Base-by-base conservation (phyloP, 2,797 vertebrate genomes). In the Pseudochirops corinnae region DNA sequence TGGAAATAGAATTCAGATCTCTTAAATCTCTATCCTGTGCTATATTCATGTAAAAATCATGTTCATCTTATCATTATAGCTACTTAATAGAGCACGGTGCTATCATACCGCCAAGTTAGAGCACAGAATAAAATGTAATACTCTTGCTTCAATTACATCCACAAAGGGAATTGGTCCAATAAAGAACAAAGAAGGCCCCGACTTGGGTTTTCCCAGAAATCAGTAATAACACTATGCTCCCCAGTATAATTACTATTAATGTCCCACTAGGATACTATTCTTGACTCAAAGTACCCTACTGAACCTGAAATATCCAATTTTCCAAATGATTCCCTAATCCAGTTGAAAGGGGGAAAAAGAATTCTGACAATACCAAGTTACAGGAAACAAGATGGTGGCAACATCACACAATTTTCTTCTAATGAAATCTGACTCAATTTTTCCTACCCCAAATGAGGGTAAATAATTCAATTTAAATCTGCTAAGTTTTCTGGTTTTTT, bases 401-500 rank as follows among this genome's bases (percentile, higher is more conserved):
- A 87, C 39, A 87, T 87, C 74, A 87, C 74, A 87, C 74, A 87
- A 50, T 87, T 87, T 87, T 87, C 74, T 50, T 87, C 39, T 87
- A 87, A 87, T 87, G 74, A 87, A 87, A 87, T 87, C 39, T 87
- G 39, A 87, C 10, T 87, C 74, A 87, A 87, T 87, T 87, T 87
- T 50, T 87, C 74, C 74, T 87, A 82, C 74, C 24, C 74, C 39
- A 87, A 87, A 87, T 87, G 74, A 87, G 21, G 74, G 39, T 87
- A 87, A 87, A 87, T 87, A 87, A 87, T 24, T 50, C 74, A 87
- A 87, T 87, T 87, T 87, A 87, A 87, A 87, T 87, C 39, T 87
- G 74, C 74, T 87, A 50, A 87, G 74, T 87, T 87, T 87, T 87
- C 74, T 87, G 39, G 2, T 26, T 26, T 87, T 39, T 87, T 87